A percentile compares a stretch with the other conserved stretches of the same genome.
These are phyloP conservation scores for Archaeoteleia sp. DNA, from an alignment of 2,888 invertebrate genomes.

Conservation along the genomic window DNA sequence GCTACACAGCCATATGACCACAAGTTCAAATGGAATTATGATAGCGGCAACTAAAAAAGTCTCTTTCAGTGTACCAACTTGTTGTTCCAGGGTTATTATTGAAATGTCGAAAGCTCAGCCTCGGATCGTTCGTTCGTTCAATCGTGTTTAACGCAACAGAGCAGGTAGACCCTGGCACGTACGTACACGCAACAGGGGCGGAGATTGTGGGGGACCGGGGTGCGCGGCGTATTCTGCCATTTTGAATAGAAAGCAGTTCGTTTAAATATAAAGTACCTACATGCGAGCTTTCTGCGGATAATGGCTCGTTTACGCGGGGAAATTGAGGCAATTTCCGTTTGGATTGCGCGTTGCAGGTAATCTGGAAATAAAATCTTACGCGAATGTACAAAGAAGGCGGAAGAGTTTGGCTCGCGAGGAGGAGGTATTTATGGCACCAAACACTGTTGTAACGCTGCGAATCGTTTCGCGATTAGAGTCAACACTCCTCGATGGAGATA, in stretches of 20 bases:
- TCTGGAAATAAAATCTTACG: slow-evolving; percentile 59
- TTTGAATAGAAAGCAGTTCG: slow-evolving; percentile 50
- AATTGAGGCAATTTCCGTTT: slow-evolving; percentile 58
- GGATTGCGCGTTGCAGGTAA: slow-evolving; percentile 53
- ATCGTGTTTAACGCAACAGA: slow-evolving; percentile 6
- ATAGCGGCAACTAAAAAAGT: too few relatives aligned
- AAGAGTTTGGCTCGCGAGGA: slow-evolving; percentile 18
- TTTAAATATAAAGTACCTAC: slow-evolving; percentile 60
- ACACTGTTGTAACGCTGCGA: slow-evolving; percentile 8
- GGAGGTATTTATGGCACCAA: slow-evolving; percentile 29
- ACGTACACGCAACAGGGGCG: slow-evolving; percentile 8
- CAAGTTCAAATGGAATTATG: too few relatives aligned
- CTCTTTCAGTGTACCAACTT: too few relatives aligned
- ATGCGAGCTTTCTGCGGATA: slow-evolving; percentile 56
- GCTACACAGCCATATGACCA: too few relatives aligned
- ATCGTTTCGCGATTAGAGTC: slow-evolving; percentile 34
- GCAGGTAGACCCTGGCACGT: slow-evolving; percentile 9
- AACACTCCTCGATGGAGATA: slow-evolving; percentile 40
- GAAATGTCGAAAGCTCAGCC: neutral
- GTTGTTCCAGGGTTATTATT: too few relatives aligned
- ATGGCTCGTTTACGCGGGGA: slow-evolving; percentile 56
- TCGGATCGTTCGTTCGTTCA: neutral
- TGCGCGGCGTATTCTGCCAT: slow-evolving; percentile 13
- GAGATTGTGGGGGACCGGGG: slow-evolving; percentile 1
- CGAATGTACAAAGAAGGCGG: slow-evolving; percentile 34